These are phyloP conservation scores for Brachyhypopomus gauderio DNA, from an alignment of 2,113 vertebrate species.

Conservation along the genomic window DNA sequence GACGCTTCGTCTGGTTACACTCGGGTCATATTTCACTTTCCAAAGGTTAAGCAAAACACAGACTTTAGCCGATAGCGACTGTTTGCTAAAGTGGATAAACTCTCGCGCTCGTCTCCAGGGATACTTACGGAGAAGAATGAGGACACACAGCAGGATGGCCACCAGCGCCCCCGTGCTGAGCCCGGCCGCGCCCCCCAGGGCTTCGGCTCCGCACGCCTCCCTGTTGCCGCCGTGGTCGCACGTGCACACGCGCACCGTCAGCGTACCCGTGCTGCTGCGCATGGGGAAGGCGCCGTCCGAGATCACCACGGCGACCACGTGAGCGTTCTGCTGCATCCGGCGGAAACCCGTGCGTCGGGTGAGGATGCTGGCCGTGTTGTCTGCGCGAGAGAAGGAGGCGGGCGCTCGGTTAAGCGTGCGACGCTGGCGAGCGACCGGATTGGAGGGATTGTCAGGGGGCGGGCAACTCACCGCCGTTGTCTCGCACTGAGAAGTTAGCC, in stretches of 20 bases:
- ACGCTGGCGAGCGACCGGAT: neutral
- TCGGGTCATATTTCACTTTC: too few species aligned
- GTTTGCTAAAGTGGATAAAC: too few species aligned
- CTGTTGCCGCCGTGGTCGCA: slow-evolving; percentile 89
- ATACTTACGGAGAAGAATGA: slow-evolving; percentile 89
- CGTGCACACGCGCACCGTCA: slow-evolving; percentile 90
- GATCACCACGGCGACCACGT: slow-evolving; percentile 89
- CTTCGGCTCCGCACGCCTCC: slow-evolving; percentile 87
- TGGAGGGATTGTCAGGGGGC: slow-evolving; percentile 3
- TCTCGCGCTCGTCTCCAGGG: too few species aligned
- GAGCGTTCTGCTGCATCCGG: slow-evolving; percentile 82
- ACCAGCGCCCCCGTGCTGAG: slow-evolving; percentile 91
- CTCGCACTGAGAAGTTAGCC: slow-evolving; percentile 88
- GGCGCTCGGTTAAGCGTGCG: neutral
- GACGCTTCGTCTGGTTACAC: too few species aligned
- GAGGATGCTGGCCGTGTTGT: slow-evolving; percentile 91
- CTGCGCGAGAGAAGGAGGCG: slow-evolving; percentile 67
- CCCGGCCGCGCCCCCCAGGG: slow-evolving; percentile 85
- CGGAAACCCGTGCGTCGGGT: slow-evolving; percentile 83
- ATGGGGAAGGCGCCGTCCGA: slow-evolving; percentile 86
- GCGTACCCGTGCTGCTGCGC: slow-evolving; percentile 92
- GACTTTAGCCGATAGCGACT: too few species aligned
- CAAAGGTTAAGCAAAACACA: too few species aligned
- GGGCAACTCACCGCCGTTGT: slow-evolving; percentile 85
- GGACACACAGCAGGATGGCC: slow-evolving; percentile 91